Conservation (phyloP, 1,140 invertebrate species). For the Zaprionus inermis region DNA sequence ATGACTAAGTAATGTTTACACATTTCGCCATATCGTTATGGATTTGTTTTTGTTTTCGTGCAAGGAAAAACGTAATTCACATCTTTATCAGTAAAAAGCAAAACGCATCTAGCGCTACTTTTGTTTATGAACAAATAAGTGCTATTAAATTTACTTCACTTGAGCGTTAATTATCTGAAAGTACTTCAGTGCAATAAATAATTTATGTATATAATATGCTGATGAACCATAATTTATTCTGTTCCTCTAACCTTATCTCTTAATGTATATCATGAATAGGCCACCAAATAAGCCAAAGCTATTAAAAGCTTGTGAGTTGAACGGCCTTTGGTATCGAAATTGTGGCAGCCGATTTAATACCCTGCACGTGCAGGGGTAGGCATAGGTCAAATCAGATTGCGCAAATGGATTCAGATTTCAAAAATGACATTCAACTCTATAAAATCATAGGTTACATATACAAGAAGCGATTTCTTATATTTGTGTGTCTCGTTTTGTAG, state of each 20-base stretch:
- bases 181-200: neutral
- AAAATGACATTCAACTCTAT: neutral
- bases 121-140: conserved; percentile 22
- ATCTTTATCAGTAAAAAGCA: conserved; percentile 23
- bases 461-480: neutral
- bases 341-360: neutral
- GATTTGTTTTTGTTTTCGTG: conserved; percentile 11
- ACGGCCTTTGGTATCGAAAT: neutral
- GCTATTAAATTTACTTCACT: conserved; percentile 14
- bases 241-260: neutral
- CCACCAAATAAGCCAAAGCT: neutral
- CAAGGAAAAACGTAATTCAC: conserved; percentile 12
- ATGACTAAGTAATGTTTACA: conserved; percentile 29
- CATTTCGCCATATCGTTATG: neutral
- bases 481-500: no score
- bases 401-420: neutral
- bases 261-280: neutral
- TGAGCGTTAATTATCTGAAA: conserved; percentile 13
- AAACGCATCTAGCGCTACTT: conserved; percentile 10
- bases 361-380: neutral
- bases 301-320: neutral
- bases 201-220: neutral
- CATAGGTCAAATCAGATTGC: neutral
- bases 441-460: neutral
- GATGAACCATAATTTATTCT: neutral